Conservation (phyloP, 1,140 invertebrate species). For the Trichonephila inaurata region DNA sequence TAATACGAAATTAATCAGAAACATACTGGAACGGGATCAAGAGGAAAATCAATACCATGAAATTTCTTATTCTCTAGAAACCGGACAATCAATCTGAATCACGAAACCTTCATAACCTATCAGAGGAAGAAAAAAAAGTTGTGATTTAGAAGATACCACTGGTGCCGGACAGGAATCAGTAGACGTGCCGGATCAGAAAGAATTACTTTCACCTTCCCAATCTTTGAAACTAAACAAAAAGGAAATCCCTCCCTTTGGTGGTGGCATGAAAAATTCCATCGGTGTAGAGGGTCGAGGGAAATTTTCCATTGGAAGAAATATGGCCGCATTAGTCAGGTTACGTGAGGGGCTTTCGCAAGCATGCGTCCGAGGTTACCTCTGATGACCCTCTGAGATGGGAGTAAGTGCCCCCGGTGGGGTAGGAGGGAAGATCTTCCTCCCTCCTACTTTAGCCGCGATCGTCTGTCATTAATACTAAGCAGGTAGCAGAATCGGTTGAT, state of each 20-base stretch:
- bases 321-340: slow-evolving; percentile 54
- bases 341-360: slow-evolving; percentile 36
- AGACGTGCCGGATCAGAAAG: slow-evolving; percentile 52
- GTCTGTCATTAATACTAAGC: slow-evolving; percentile 65
- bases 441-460: slow-evolving; percentile 40
- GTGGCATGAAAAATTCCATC: slow-evolving; percentile 52
- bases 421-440: slow-evolving; percentile 1
- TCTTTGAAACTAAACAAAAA: slow-evolving; percentile 34
- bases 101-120: not conserved
- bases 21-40: not conserved
- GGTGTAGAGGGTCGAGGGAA: slow-evolving; percentile 45
- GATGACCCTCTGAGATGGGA: slow-evolving; percentile 50
- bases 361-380: slow-evolving; percentile 31
- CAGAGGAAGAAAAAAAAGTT: not conserved
- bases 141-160: slow-evolving; percentile 29
- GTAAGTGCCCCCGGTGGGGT: not conserved
- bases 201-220: slow-evolving; percentile 26
- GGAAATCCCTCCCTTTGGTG: slow-evolving; percentile 7
- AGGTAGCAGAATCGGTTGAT: slow-evolving; percentile 29
- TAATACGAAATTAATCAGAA: too few relatives aligned
- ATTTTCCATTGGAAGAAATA: slow-evolving; percentile 69
- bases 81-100: not conserved
- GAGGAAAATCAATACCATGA: not conserved
- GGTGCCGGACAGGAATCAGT: slow-evolving; percentile 22
- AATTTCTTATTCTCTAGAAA: not conserved